Evolutionary conservation across 2,797 vertebrate species (phyloP).

Genomic region (Chelon labrosus): DNA sequence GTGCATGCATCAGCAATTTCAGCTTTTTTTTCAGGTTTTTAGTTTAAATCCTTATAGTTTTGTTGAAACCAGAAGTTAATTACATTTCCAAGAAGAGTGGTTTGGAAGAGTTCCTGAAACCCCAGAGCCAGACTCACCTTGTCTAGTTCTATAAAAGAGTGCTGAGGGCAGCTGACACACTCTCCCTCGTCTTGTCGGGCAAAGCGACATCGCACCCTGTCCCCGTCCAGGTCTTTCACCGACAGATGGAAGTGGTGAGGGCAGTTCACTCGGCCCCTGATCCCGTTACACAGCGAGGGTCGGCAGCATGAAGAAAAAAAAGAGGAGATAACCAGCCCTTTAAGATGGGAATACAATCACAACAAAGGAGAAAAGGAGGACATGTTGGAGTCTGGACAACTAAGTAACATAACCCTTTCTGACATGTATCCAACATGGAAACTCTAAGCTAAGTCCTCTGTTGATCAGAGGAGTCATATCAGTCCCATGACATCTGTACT

Average conservation of each 20-base stretch:
- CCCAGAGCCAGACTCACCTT: conserved; percentile 57
- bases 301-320: neutral
- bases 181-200: conserved; percentile 56
- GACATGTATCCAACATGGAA: too few relatives aligned
- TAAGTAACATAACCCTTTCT: neutral
- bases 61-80: too few relatives aligned
- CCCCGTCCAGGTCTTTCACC: conserved; percentile 79
- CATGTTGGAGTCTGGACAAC: neutral
- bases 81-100: too few relatives aligned
- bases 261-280: conserved; percentile 76
- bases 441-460: too few relatives aligned
- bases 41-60: too few relatives aligned
- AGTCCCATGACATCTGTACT: too few relatives aligned
- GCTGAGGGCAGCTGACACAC: conserved; percentile 66
- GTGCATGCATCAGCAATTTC: too few relatives aligned
- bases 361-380: neutral
- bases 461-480: too few relatives aligned
- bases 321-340: neutral
- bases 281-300: neutral
- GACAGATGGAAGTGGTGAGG: conserved; percentile 64
- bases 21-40: too few relatives aligned
- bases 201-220: conserved; percentile 78
- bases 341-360: neutral
- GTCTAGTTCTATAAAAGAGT: conserved; percentile 74
- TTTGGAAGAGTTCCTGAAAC: too few relatives aligned